Conservation (phyloP, 2,888 invertebrate species). For the Leptopilina drosophilae region DNA sequence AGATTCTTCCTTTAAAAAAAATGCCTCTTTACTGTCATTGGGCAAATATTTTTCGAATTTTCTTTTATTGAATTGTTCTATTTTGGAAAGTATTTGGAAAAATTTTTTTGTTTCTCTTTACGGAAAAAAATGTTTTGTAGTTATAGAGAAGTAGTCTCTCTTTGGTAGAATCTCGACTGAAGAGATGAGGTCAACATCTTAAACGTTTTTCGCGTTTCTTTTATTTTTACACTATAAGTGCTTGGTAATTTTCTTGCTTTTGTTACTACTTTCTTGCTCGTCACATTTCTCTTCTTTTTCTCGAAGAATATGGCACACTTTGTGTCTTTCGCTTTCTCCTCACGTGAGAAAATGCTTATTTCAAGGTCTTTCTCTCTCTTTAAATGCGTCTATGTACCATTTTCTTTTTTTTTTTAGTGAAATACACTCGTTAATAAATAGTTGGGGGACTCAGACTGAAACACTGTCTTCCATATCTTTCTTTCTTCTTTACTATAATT, state of each 20-base stretch:
- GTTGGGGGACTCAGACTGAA: too few species aligned
- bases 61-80: too few species aligned
- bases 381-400: neutral
- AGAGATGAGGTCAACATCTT: conserved; percentile 11
- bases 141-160: neutral
- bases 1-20: too few species aligned
- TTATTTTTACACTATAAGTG: conserved; percentile 8
- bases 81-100: too few species aligned
- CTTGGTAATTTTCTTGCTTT: conserved; percentile 23
- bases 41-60: too few species aligned
- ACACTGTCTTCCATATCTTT: neutral
- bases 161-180: neutral
- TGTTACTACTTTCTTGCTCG: conserved; percentile 35
- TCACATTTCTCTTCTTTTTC: conserved; percentile 24
- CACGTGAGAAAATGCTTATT: conserved; percentile 21
- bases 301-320: conserved; percentile 7
- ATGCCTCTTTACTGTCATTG: too few species aligned
- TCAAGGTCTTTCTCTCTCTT: neutral
- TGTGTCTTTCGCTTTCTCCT: conserved; percentile 36
- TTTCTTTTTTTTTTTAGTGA: too few species aligned
- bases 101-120: neutral
- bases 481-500: too few species aligned
- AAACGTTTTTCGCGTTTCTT: conserved; percentile 9
- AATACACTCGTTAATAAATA: too few species aligned
- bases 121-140: neutral